A percentile compares a stretch with the other conserved stretches of the same genome.
phyloP scores from a whole-genome alignment of 1,140 invertebrate genomes.

The Gonioctena quinquepunctata region DNA sequence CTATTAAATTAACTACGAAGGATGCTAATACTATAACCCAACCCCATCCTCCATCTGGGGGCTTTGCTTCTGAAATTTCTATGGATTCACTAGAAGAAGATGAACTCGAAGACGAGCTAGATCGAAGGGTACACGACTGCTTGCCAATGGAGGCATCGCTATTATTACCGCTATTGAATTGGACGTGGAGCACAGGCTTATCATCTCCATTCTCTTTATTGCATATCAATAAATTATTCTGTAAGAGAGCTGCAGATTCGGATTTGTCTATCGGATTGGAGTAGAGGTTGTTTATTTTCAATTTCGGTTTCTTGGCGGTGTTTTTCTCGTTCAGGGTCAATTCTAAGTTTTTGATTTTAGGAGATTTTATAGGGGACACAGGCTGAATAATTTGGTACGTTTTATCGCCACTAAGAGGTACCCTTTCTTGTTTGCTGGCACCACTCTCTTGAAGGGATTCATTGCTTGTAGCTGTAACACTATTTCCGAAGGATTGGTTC shows the following conservation, averaged over 20 bases:
- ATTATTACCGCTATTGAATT: slow-evolving; percentile 59
- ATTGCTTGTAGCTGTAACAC: background rate
- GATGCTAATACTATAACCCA: slow-evolving; percentile 84
- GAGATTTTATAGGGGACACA: background rate
- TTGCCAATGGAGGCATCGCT: slow-evolving; percentile 52
- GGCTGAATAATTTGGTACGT: background rate
- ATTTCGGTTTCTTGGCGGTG: slow-evolving; percentile 22
- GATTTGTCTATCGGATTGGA: slow-evolving; percentile 20
- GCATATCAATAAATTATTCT: background rate
- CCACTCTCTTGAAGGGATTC: background rate
- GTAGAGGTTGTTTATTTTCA: slow-evolving; percentile 7
- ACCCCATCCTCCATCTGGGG: slow-evolving; percentile 78
- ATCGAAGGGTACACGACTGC: slow-evolving; percentile 48
- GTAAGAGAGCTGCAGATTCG: slow-evolving; percentile 1
- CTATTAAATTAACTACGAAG: slow-evolving; percentile 89
- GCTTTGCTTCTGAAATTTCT: slow-evolving; percentile 65
- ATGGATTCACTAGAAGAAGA: slow-evolving; percentile 62
- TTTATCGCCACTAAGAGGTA: background rate
- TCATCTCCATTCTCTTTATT: slow-evolving; percentile 48
- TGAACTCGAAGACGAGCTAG: slow-evolving; percentile 53
- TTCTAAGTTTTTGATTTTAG: slow-evolving; percentile 20
- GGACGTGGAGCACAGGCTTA: slow-evolving; percentile 62
- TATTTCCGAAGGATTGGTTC: background rate
- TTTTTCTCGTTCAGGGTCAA: slow-evolving; percentile 29
- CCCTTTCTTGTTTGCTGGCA: background rate